Evolutionary conservation across 1,140 invertebrate genomes (phyloP).

Genomic region (Listronotus bonariensis): DNA sequence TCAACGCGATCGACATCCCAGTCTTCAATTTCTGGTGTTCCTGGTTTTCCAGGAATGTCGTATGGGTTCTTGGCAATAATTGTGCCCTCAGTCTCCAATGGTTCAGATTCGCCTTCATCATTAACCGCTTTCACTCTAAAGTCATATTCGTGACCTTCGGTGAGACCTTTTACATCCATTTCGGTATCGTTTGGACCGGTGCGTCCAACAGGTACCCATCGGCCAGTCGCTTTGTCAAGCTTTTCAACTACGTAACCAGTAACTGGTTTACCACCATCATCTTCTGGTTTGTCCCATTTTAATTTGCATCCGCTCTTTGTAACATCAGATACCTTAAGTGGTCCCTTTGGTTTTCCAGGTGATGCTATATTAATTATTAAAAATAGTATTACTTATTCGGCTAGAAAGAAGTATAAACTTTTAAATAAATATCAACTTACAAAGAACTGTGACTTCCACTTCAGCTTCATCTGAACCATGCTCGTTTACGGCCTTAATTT

Average conservation of each 20-base stretch:
- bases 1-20: slow-evolving; percentile 93
- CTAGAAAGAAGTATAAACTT: too few relatives aligned
- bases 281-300: slow-evolving; percentile 96
- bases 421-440: slow-evolving; percentile 59
- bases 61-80: slow-evolving; percentile 94
- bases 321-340: slow-evolving; percentile 90
- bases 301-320: slow-evolving; percentile 91
- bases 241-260: slow-evolving; percentile 97
- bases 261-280: slow-evolving; percentile 97
- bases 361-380: slow-evolving; percentile 60
- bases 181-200: slow-evolving; percentile 83
- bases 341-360: slow-evolving; percentile 85
- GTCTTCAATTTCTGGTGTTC: slow-evolving; percentile 85
- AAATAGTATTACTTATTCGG: too few relatives aligned
- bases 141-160: slow-evolving; percentile 93
- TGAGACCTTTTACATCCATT: slow-evolving; percentile 88
- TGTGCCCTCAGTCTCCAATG: slow-evolving; percentile 83
- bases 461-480: slow-evolving; percentile 93
- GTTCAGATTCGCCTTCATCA: slow-evolving; percentile 96
- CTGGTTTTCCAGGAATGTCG: slow-evolving; percentile 86
- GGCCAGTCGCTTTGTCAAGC: slow-evolving; percentile 88
- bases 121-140: slow-evolving; percentile 98
- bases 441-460: slow-evolving; percentile 89
- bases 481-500: slow-evolving; percentile 88
- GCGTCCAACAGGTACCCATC: slow-evolving; percentile 91